These are phyloP conservation scores for Lasioglossum lativentre DNA, from an alignment of 2,888 invertebrate genomes.

Conservation along the genomic window DNA sequence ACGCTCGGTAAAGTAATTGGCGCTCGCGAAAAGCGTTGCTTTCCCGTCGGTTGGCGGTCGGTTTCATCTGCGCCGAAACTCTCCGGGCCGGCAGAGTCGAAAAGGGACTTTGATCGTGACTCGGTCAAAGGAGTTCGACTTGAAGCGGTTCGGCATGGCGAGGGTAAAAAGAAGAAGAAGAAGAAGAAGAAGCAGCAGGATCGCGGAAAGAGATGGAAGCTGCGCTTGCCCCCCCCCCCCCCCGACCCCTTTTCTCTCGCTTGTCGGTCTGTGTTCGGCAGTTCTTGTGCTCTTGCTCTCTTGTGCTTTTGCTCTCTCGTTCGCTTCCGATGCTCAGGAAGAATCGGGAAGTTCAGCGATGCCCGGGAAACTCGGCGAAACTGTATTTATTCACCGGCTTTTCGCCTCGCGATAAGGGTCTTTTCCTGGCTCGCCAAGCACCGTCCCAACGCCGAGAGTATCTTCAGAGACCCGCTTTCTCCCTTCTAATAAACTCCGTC, in stretches of 20 bases:
- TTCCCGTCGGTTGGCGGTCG: not conserved
- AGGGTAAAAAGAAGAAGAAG: not conserved
- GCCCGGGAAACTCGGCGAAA: constrained; percentile 48
- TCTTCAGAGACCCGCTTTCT: constrained; percentile 16
- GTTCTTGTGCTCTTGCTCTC: constrained; percentile 2
- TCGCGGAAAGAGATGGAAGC: not conserved
- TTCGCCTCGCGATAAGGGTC: constrained; percentile 59
- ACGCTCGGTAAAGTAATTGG: not conserved
- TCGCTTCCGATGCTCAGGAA: constrained; percentile 34
- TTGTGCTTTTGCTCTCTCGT: not conserved
- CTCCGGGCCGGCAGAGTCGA: not conserved
- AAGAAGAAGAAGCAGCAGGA: not conserved
- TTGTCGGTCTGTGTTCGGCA: not conserved
- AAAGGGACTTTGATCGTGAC: constrained; percentile 6
- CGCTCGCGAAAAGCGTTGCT: not conserved
- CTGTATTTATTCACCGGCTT: constrained; percentile 67
- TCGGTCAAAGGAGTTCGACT: not conserved
- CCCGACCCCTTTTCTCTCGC: not conserved
- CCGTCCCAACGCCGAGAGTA: constrained; percentile 17
- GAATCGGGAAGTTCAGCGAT: constrained; percentile 57
- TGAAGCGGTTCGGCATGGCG: not conserved
- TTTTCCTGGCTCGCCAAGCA: constrained; percentile 58
- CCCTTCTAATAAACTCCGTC: constrained; percentile 61
- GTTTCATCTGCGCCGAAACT: not conserved
- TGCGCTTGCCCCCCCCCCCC: not conserved